phyloP scores from a whole-genome alignment of 2,797 vertebrate genomes.

The Molossus alvarezi region DNA sequence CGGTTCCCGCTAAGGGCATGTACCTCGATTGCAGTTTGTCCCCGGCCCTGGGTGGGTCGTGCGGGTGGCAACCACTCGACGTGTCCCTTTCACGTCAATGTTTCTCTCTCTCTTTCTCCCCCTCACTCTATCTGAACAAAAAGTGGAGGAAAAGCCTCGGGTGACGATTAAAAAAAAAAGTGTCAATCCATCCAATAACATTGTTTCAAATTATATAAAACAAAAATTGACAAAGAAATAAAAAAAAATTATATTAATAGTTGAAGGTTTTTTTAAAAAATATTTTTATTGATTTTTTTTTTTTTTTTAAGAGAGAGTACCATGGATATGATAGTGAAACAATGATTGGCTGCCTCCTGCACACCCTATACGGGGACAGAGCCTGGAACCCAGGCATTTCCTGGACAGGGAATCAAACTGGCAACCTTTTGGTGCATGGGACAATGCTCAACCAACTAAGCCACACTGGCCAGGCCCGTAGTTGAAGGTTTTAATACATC shows the following conservation, averaged over 20 bases:
- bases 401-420: neutral
- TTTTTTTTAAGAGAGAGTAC: neutral
- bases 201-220: constrained; percentile 8
- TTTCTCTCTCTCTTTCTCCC: neutral
- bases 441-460: neutral
- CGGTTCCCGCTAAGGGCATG: neutral
- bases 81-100: neutral
- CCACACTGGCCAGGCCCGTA: neutral
- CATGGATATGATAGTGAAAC: neutral
- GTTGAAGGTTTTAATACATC: neutral
- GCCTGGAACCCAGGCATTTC: neutral
- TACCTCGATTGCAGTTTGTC: too few species aligned
- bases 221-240: neutral
- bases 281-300: too few species aligned
- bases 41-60: neutral
- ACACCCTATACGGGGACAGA: neutral
- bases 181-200: neutral
- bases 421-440: neutral
- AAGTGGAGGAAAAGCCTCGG: too few species aligned
- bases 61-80: neutral
- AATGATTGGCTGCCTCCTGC: neutral
- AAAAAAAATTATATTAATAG: neutral
- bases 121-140: neutral
- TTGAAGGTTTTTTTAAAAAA: neutral
- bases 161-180: neutral